phyloP scores from a whole-genome alignment of 2,113 vertebrate genomes.

The Circaetus gallicus region DNA sequence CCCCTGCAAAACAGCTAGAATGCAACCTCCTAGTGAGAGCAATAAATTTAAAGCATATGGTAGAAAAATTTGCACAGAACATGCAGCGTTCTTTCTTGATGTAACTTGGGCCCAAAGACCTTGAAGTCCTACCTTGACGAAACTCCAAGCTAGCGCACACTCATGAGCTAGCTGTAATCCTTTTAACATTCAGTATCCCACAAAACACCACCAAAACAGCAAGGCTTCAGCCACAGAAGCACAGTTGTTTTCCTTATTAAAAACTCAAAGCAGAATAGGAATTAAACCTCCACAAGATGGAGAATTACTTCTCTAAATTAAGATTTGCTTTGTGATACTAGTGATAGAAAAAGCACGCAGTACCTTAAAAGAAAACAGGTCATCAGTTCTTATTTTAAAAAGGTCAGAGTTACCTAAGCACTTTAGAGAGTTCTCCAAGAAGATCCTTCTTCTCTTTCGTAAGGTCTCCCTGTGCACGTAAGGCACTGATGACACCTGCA shows the following conservation, averaged over 20 bases:
- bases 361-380: not conserved
- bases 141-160: not conserved
- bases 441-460: constrained; percentile 98
- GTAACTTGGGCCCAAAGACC: not conserved
- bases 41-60: not conserved
- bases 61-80: not conserved
- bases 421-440: constrained; percentile 94
- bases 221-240: not conserved
- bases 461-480: constrained; percentile 96
- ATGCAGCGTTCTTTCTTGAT: not conserved
- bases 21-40: not conserved
- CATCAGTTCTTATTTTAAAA: not conserved
- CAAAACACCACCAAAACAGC: not conserved
- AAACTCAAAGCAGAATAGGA: not conserved
- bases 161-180: not conserved
- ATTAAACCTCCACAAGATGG: not conserved
- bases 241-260: not conserved
- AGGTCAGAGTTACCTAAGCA: constrained; percentile 84
- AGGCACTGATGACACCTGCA: constrained; percentile 96
- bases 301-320: not conserved
- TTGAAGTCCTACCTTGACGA: not conserved
- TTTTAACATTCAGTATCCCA: not conserved
- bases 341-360: not conserved
- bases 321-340: not conserved
- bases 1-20: not conserved